These are phyloP conservation scores for Brassicogethes aeneus DNA, from an alignment of 2,888 invertebrate species.

Conservation along the genomic window DNA sequence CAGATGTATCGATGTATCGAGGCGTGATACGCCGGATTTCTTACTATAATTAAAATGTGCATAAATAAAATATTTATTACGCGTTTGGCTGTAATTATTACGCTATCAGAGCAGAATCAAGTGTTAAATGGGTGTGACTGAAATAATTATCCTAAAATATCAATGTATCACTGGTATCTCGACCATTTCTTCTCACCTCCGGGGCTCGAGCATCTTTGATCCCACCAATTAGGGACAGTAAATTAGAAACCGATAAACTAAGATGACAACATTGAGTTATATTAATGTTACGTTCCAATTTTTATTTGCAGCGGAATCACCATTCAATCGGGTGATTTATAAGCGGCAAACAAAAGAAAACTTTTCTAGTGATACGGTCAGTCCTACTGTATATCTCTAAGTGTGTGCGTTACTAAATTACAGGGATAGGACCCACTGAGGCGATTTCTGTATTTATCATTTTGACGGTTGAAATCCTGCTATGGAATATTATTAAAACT, in stretches of 20 bases:
- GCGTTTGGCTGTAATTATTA: constrained; percentile 27
- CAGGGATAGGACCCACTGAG: constrained; percentile 13
- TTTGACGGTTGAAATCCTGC: constrained; percentile 7
- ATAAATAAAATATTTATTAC: constrained; percentile 20
- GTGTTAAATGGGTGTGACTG: constrained; percentile 39
- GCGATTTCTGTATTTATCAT: constrained; percentile 14
- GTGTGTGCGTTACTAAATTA: constrained; percentile 17
- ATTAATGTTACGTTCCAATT: constrained; percentile 16
- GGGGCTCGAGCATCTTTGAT: constrained; percentile 35
- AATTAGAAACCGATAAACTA: constrained; percentile 37
- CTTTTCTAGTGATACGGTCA: constrained; percentile 10
- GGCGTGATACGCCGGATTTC: background rate
- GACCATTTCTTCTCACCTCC: constrained; percentile 35
- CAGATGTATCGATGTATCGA: no score
- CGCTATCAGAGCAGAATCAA: constrained; percentile 32
- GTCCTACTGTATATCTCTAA: no score
- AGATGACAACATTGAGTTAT: constrained; percentile 26
- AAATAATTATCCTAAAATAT: constrained; percentile 42
- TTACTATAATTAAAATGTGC: constrained; percentile 18
- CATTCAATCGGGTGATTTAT: background rate
- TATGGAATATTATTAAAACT: no score
- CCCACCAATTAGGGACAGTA: constrained; percentile 39
- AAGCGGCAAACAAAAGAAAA: background rate
- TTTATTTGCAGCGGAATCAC: constrained; percentile 12
- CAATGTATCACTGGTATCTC: constrained; percentile 33